Percentiles rank a stretch among this genome's conserved stretches.
Conservation (phyloP, 1,140 invertebrate genomes). For the Cydia amplana region DNA sequence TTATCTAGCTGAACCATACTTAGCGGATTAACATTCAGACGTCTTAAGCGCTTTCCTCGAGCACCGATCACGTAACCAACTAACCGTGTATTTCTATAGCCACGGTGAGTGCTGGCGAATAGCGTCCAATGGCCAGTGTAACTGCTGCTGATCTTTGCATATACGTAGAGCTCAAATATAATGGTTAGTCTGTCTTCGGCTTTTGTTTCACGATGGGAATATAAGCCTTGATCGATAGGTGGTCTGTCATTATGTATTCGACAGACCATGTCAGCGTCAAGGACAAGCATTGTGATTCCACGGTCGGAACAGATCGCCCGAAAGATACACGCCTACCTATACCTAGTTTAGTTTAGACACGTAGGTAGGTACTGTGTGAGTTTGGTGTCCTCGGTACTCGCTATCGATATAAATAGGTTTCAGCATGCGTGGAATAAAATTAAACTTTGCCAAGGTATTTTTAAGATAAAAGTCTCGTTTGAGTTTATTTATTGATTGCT, state of each 20-base stretch:
- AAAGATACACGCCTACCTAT: slow-evolving; percentile 48
- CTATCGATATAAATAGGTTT: neutral
- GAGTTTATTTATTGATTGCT: too few relatives aligned
- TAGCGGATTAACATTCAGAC: neutral
- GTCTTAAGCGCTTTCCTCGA: neutral
- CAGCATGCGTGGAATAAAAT: neutral
- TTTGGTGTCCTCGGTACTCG: slow-evolving; percentile 4
- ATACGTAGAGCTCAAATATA: neutral
- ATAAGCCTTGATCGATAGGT: slow-evolving; percentile 52
- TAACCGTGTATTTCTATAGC: neutral
- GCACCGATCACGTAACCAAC: neutral
- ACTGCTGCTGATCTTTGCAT: neutral
- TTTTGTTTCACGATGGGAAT: neutral
- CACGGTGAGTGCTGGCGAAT: neutral
- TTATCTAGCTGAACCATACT: neutral
- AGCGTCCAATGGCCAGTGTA: neutral
- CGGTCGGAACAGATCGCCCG: slow-evolving; percentile 66
- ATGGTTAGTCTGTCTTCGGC: neutral
- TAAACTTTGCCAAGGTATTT: neutral
- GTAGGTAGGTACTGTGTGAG: neutral
- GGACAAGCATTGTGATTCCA: slow-evolving; percentile 71
- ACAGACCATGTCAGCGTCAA: slow-evolving; percentile 68
- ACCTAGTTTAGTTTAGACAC: slow-evolving; percentile 10
- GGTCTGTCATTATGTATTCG: slow-evolving; percentile 69
- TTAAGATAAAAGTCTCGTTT: too few relatives aligned